These are phyloP conservation scores for Hofmannophila pseudospretella DNA, from an alignment of 2,888 invertebrate species.

Conservation along the genomic window DNA sequence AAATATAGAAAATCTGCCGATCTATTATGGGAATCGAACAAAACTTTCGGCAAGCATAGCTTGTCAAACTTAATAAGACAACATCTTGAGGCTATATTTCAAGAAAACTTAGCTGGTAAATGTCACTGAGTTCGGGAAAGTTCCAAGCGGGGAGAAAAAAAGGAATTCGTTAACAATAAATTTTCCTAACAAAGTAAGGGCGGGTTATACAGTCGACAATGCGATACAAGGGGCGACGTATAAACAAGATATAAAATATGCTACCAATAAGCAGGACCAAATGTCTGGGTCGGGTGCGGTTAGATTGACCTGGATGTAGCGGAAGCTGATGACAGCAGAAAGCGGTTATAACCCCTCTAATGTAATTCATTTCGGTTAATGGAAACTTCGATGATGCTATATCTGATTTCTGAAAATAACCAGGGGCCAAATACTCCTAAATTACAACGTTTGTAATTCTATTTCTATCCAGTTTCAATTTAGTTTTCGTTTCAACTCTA, in stretches of 20 bases:
- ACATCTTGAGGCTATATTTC: neutral
- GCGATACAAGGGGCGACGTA: constrained; percentile 30
- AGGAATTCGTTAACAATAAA: constrained; percentile 23
- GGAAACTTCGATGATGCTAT: too few species aligned
- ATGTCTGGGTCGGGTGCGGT: constrained; percentile 24
- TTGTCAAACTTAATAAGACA: too few species aligned
- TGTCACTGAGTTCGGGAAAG: constrained; percentile 6
- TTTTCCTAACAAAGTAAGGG: constrained; percentile 27
- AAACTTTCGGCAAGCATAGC: too few species aligned
- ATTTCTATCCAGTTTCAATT: too few species aligned
- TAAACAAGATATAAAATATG: constrained; percentile 60
- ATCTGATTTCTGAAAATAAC: too few species aligned
- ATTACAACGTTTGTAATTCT: too few species aligned
- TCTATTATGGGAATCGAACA: too few species aligned
- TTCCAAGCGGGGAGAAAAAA: constrained; percentile 3
- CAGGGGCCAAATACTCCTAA: too few species aligned
- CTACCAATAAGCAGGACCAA: constrained; percentile 47
- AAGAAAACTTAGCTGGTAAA: constrained; percentile 8
- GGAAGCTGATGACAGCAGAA: neutral
- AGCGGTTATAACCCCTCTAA: too few species aligned
- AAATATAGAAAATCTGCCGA: too few species aligned
- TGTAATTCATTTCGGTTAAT: too few species aligned
- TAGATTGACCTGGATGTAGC: constrained; percentile 10
- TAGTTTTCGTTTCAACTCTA: too few species aligned
- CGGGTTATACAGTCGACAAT: constrained; percentile 39